Conservation (phyloP, 2,113 vertebrate genomes). For the Myiopsitta monachus region DNA sequence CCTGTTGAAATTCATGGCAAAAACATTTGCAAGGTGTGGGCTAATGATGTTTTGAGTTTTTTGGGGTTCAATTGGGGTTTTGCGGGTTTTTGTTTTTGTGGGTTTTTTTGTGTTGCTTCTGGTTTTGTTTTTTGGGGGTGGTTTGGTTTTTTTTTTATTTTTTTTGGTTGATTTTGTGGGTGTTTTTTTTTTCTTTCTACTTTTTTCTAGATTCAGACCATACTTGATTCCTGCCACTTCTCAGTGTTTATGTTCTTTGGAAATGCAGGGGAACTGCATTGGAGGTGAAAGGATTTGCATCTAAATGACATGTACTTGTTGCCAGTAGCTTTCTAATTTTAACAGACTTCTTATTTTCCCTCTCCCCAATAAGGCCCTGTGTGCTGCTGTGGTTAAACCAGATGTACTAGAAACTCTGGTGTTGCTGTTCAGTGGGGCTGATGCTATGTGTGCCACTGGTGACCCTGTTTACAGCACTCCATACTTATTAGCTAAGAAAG, state of each 20-base stretch:
- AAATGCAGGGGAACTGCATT: background rate
- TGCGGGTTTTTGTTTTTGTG: background rate
- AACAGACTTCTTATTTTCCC: background rate
- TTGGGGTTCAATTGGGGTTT: background rate
- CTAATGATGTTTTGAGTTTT: background rate
- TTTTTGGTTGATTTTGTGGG: background rate
- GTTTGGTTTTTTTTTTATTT: background rate
- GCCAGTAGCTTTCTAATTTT: background rate
- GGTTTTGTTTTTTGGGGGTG: background rate
- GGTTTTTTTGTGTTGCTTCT: background rate
- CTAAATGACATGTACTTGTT: background rate
- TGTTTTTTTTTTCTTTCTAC: background rate
- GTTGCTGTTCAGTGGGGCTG: slow-evolving; percentile 91
- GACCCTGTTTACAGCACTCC: slow-evolving; percentile 87
- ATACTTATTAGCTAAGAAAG: slow-evolving; percentile 89
- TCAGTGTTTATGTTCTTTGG: background rate
- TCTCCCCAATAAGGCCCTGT: slow-evolving; percentile 80
- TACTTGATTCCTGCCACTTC: background rate
- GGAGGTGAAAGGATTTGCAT: background rate
- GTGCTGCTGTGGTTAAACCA: slow-evolving; percentile 84
- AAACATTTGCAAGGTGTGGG: background rate
- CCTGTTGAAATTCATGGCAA: background rate
- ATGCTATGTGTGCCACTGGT: slow-evolving; percentile 92
- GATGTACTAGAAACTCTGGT: slow-evolving; percentile 88
- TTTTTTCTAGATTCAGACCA: background rate